These are phyloP conservation scores for Probosciger aterrimus DNA, from an alignment of 2,113 vertebrate genomes.

Conservation along the genomic window DNA sequence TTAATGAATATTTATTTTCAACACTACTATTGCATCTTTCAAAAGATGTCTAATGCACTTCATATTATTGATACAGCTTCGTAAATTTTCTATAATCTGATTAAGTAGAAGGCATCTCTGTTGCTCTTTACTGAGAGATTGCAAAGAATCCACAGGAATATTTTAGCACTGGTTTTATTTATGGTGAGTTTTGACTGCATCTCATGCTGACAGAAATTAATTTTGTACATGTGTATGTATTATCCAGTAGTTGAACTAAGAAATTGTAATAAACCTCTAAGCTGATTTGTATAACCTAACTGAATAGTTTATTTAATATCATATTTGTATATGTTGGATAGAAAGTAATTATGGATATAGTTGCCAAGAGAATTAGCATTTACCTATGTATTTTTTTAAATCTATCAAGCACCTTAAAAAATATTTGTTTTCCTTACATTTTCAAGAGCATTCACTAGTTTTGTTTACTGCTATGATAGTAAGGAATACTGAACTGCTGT, in stretches of 20 bases:
- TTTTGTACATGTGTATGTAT: background rate
- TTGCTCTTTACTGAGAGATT: background rate
- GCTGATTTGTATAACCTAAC: background rate
- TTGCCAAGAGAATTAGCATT: background rate
- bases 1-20: background rate
- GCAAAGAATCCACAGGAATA: background rate
- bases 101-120: background rate
- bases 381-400: background rate
- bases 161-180: background rate
- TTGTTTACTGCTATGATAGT: background rate
- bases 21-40: background rate
- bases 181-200: background rate
- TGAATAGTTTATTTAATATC: background rate
- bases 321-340: fast-evolving
- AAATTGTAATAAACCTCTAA: background rate
- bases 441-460: background rate
- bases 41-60: constrained; percentile 27
- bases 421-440: background rate
- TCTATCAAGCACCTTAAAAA: background rate
- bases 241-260: background rate
- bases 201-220: background rate
- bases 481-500: background rate
- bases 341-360: background rate
- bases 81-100: background rate
- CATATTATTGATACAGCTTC: background rate